Evolutionary conservation across 2,888 invertebrate genomes (phyloP).

Genomic region (Oxytorus armatus): DNA sequence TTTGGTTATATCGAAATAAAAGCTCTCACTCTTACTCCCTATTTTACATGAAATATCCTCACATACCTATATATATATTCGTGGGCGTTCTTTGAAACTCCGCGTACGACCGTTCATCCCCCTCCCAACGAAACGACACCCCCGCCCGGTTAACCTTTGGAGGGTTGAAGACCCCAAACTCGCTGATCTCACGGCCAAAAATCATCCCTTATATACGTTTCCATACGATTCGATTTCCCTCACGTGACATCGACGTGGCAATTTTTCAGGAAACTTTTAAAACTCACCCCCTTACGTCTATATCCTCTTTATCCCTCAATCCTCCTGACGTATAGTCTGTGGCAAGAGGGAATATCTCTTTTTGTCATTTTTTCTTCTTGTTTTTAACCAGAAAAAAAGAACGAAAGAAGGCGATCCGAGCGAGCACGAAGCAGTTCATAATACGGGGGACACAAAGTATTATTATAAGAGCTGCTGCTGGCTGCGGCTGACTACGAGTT

Average conservation of each 20-base stretch:
- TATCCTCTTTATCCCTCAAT: constrained; percentile 28
- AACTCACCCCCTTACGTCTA: constrained; percentile 35
- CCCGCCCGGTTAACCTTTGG: constrained; percentile 73
- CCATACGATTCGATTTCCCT: constrained; percentile 65
- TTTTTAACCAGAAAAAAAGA: constrained; percentile 16
- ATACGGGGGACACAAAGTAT: constrained; percentile 58
- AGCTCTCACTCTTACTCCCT: constrained; percentile 67
- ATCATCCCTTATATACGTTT: constrained; percentile 30
- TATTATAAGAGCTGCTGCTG: constrained; percentile 61
- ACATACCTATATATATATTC: constrained; percentile 12
- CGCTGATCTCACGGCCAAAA: constrained; percentile 57
- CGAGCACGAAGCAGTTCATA: constrained; percentile 55
- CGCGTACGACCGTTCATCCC: constrained; percentile 29
- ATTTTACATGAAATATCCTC: constrained; percentile 46
- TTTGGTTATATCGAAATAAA: constrained; percentile 81
- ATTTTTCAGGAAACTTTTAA: constrained; percentile 67
- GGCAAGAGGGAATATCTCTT: constrained; percentile 13
- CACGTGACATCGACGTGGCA: constrained; percentile 68
- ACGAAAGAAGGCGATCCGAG: constrained; percentile 29
- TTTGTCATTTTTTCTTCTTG: constrained; percentile 23
- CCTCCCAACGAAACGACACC: constrained; percentile 65
- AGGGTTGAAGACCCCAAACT: constrained; percentile 58
- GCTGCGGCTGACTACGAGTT: too few relatives aligned
- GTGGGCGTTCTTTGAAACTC: constrained; percentile 25
- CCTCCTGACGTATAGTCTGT: constrained; percentile 2